Base-by-base conservation (phyloP, 2,888 invertebrate genomes). In the Netelia fuscicornis region DNA sequence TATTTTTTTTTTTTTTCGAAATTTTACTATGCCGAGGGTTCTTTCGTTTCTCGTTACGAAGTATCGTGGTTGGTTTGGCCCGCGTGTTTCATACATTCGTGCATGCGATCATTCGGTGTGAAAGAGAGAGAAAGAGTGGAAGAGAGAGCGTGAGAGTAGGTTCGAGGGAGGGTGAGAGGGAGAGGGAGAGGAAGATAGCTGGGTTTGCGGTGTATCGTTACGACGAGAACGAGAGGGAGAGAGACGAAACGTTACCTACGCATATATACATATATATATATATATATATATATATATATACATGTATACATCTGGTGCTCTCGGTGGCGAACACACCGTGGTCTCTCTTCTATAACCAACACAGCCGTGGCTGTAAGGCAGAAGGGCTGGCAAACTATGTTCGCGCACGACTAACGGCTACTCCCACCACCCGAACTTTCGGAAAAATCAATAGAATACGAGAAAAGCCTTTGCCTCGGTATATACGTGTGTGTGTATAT, bases 361-460 rank as follows among this genome's bases (percentile, higher is more conserved):
- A 37, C 48, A 84, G 81, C 71, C 74, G 85, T 78, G 78, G 82
- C 85, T 83, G 72, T 77, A 78, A 65, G 72, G 80, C 44, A 80
- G 17, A 80, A 80, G 80, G 83, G 82, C 83, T 78, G 74, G 81
- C 68, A 77, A 77, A 76, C 82, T 76, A 83, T 77, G 85, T 87
- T 85, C 88, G 88, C 88, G 89, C 87, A 87, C 89, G 88, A 91
- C 90, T 88, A 90, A 90, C 91, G 88, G 89, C 88, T 89, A 88
- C 90, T 90, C 91, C 91, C 92, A 90, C 91, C 89, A 90, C 87
- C 54, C 93, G 94, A 94, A 95, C 95, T 95, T 95, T 94, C 94
- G 94, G 95, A 95, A 95, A 95, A 95, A 95, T 95, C 95, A 95
- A 95, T 95, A 95, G 94, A 94, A 94, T 95, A 95, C 95, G 95